Percentiles rank a stretch among this genome's conserved stretches.
Conservation (phyloP, 2,888 invertebrate genomes). For the Plagiodera versicolora region DNA sequence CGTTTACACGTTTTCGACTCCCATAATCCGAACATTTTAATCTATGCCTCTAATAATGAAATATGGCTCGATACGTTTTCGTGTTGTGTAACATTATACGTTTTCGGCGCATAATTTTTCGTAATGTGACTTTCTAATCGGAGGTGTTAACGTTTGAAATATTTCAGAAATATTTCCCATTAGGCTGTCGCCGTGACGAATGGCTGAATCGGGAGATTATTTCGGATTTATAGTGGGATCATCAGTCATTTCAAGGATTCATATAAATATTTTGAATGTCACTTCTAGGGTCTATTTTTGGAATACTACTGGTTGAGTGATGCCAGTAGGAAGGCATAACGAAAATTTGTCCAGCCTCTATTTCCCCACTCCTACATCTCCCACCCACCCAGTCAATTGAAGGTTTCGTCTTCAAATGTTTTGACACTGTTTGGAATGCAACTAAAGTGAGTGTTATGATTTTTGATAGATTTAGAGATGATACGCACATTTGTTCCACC, state of each 20-base stretch:
- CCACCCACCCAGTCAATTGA: too few relatives aligned
- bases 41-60: slow-evolving; percentile 21
- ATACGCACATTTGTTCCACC: too few relatives aligned
- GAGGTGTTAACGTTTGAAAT: slow-evolving; percentile 25
- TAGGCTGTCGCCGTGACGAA: slow-evolving; percentile 25
- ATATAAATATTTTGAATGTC: slow-evolving; percentile 10
- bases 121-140: slow-evolving; percentile 27
- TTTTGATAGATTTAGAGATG: too few relatives aligned
- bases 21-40: slow-evolving; percentile 16
- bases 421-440: too few relatives aligned
- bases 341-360: too few relatives aligned
- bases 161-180: slow-evolving; percentile 27
- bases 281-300: not conserved
- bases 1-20: slow-evolving; percentile 15
- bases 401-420: too few relatives aligned
- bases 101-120: slow-evolving; percentile 17
- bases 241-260: not conserved
- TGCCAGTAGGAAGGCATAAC: too few relatives aligned
- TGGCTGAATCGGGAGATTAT: slow-evolving; percentile 17
- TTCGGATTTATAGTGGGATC: slow-evolving; percentile 9
- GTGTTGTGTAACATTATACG: slow-evolving; percentile 22
- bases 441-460: too few relatives aligned
- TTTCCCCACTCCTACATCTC: too few relatives aligned
- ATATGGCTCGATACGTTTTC: slow-evolving; percentile 21
- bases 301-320: not conserved